Percentiles rank a stretch among this genome's conserved stretches.
Conservation (phyloP, 1,140 invertebrate species). For the Himalopsyche phryganea region DNA sequence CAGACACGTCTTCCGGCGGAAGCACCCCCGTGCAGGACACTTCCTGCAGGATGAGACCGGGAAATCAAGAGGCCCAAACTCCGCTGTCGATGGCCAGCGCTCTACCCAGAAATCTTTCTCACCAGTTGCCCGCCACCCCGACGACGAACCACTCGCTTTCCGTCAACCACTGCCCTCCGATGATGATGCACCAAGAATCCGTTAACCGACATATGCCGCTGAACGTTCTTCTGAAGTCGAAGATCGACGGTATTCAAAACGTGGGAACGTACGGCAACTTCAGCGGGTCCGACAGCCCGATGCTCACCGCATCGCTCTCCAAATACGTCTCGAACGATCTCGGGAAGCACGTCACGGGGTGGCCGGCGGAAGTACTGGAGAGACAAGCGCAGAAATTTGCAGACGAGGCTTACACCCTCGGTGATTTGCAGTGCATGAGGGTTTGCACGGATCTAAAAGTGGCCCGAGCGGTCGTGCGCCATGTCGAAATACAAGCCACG, state of each 20-base stretch:
- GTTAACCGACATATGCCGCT: slow-evolving; percentile 18
- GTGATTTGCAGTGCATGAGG: slow-evolving; percentile 77
- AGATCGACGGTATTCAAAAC: slow-evolving; percentile 31
- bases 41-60: slow-evolving; percentile 33
- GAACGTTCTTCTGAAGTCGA: slow-evolving; percentile 27
- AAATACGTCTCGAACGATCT: slow-evolving; percentile 80
- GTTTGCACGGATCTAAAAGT: slow-evolving; percentile 83
- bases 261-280: slow-evolving; percentile 28
- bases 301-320: slow-evolving; percentile 69
- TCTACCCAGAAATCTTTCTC: slow-evolving; percentile 26
- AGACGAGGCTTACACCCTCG: slow-evolving; percentile 76
- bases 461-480: slow-evolving; percentile 76
- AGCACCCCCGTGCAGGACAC: slow-evolving; percentile 69
- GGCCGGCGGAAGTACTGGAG: slow-evolving; percentile 77
- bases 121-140: slow-evolving; percentile 13
- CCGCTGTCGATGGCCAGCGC: slow-evolving; percentile 44
- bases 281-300: slow-evolving; percentile 21
- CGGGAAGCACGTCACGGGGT: slow-evolving; percentile 75
- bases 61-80: slow-evolving; percentile 35
- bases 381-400: slow-evolving; percentile 75
- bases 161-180: slow-evolving; percentile 16
- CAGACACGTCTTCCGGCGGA: slow-evolving; percentile 76
- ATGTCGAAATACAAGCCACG: slow-evolving; percentile 85
- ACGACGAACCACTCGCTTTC: slow-evolving; percentile 5
- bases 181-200: slow-evolving; percentile 10